A percentile compares a stretch with the other conserved stretches of the same genome.
Conservation (phyloP, 1,140 invertebrate genomes). For the Radopholus similis region DNA sequence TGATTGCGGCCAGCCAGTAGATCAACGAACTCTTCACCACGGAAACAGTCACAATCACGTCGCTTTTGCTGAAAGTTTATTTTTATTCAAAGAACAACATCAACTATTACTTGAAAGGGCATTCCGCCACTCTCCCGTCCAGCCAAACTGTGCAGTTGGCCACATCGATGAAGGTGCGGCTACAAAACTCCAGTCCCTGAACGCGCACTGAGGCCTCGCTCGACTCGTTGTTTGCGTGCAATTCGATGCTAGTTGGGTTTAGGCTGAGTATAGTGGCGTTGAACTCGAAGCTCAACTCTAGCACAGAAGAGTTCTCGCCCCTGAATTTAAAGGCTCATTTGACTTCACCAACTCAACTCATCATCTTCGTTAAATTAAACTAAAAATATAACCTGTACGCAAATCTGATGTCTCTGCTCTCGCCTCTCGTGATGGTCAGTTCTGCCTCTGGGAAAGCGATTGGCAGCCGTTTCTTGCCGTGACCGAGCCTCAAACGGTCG, state of each 20-base stretch:
- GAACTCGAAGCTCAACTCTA: not conserved
- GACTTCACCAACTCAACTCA: not conserved
- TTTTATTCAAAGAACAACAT: not conserved
- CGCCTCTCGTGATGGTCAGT: not conserved
- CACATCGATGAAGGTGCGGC: constrained; percentile 27
- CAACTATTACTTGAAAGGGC: constrained; percentile 29
- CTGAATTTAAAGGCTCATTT: too few species aligned
- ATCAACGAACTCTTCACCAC: constrained; percentile 44
- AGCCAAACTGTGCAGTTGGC: constrained; percentile 12
- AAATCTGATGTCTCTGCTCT: not conserved
- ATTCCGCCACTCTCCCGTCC: not conserved
- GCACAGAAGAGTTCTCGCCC: not conserved
- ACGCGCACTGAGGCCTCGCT: constrained; percentile 9
- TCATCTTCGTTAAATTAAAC: not conserved
- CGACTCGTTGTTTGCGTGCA: not conserved
- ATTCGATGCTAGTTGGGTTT: not conserved
- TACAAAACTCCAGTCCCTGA: constrained; percentile 13
- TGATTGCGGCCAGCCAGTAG: constrained; percentile 40
- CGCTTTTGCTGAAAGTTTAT: not conserved
- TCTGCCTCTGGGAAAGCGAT: not conserved
- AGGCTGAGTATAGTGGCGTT: not conserved
- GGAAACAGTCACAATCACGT: constrained; percentile 33
- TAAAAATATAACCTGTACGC: too few species aligned
- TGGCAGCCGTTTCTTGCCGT: not conserved
- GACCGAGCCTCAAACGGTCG: too few species aligned